phyloP scores from a whole-genome alignment of 1,140 invertebrate genomes.

The Sinonovacula constricta region DNA sequence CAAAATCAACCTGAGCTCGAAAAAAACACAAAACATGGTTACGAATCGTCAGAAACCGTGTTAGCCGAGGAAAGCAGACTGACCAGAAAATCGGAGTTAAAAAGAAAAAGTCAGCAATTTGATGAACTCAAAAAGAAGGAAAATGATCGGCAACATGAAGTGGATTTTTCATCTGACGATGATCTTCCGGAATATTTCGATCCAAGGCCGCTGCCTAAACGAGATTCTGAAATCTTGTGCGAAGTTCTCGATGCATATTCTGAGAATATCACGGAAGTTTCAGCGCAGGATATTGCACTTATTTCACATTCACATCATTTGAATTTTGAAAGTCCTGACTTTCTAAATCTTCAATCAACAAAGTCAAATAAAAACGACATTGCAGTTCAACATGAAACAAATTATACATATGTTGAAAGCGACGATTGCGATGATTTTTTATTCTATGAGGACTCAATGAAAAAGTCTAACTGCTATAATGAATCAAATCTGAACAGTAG shows the following conservation, averaged over 20 bases:
- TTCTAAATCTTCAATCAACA: neutral
- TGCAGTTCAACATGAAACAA: no score
- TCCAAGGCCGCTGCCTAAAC: slow-evolving; percentile 33
- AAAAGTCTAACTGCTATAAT: no score
- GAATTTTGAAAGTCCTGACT: neutral
- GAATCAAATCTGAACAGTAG: neutral
- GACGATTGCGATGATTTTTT: no score
- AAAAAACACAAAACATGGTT: neutral
- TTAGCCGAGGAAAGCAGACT: neutral
- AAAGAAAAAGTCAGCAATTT: neutral
- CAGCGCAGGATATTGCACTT: neutral
- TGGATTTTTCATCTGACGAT: slow-evolving; percentile 19
- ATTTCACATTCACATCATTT: neutral
- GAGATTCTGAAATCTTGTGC: slow-evolving; percentile 47
- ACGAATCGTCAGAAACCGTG: neutral
- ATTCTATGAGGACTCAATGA: no score
- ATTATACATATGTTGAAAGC: no score
- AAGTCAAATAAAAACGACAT: no score
- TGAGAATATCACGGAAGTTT: slow-evolving; percentile 15
- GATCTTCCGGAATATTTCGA: slow-evolving; percentile 40
- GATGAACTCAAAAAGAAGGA: neutral
- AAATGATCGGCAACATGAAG: neutral
- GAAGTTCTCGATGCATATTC: slow-evolving; percentile 51
- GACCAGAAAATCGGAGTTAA: neutral
- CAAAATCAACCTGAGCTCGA: neutral